These are phyloP conservation scores for Athene cunicularia DNA, from an alignment of 2,113 vertebrate genomes.

Conservation along the genomic window DNA sequence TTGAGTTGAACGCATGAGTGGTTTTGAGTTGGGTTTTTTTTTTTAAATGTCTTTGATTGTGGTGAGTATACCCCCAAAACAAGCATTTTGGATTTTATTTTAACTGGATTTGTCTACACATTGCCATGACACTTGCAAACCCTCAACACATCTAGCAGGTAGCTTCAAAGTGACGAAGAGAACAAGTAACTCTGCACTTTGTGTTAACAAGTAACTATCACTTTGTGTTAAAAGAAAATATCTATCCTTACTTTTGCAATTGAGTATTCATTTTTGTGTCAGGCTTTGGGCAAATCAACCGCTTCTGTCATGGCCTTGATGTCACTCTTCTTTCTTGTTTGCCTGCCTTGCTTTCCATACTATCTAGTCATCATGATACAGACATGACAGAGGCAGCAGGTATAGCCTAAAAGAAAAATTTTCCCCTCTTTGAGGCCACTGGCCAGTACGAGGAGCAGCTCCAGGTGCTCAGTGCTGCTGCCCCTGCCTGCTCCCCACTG, in stretches of 20 bases:
- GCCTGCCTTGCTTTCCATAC: not conserved
- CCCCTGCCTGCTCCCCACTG: not conserved
- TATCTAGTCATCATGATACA: fast-evolving
- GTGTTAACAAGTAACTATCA: not conserved
- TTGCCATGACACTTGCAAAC: not conserved
- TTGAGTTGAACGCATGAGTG: not conserved
- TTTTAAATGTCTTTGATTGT: not conserved
- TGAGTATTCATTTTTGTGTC: not conserved
- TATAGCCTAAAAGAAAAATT: not conserved
- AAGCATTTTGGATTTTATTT: not conserved
- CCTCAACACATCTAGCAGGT: not conserved
- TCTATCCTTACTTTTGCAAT: not conserved
- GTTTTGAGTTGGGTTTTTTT: not conserved
- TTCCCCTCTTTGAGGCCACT: fast-evolving
- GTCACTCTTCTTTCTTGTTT: not conserved
- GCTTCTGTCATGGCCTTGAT: not conserved
- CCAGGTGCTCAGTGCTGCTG: not conserved
- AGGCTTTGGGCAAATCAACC: not conserved
- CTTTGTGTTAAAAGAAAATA: not conserved
- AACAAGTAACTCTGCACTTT: not conserved
- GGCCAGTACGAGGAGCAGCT: fast-evolving
- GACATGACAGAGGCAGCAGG: not conserved
- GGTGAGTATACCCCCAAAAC: fast-evolving
- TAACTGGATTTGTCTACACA: fast-evolving
- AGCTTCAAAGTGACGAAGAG: not conserved